Percentiles rank a stretch among this genome's conserved stretches.
Evolutionary conservation across 2,888 invertebrate species (phyloP).

Genomic region (Yponomeuta malinellus): DNA sequence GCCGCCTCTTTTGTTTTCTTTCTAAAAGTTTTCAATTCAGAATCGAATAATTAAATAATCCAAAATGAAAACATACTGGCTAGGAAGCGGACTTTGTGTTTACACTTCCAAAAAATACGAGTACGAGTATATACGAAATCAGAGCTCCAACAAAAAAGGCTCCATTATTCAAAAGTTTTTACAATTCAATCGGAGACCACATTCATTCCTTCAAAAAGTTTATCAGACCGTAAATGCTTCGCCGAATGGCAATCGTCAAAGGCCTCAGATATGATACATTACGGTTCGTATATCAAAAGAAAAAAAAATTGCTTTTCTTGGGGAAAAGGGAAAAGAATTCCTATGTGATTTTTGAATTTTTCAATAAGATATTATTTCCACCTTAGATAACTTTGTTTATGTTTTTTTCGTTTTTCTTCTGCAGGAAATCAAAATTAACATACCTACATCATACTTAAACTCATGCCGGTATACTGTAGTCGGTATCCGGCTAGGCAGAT

Average conservation of each 20-base stretch:
- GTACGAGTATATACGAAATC: not conserved
- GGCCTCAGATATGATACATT: constrained; percentile 59
- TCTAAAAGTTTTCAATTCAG: constrained; percentile 21
- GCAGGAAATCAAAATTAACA: no score
- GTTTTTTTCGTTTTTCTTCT: no score
- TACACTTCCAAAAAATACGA: not conserved
- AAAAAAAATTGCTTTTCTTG: constrained; percentile 16
- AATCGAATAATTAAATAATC: not conserved
- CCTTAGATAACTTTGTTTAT: not conserved
- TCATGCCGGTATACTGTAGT: no score
- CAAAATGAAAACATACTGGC: not conserved
- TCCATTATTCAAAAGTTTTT: no score
- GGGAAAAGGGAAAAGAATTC: not conserved
- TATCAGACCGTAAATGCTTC: constrained; percentile 66
- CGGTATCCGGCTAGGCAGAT: no score
- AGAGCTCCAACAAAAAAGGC: not conserved
- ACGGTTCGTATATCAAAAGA: constrained; percentile 72
- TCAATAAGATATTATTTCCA: constrained; percentile 42
- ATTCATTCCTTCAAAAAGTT: constrained; percentile 54
- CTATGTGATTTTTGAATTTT: not conserved
- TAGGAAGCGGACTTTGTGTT: constrained; percentile 28
- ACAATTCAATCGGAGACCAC: not conserved
- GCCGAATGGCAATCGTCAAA: constrained; percentile 65
- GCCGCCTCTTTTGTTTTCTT: constrained; percentile 43
- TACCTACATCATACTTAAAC: no score